phyloP scores from a whole-genome alignment of 2,888 invertebrate genomes.

The Unio pictorum region DNA sequence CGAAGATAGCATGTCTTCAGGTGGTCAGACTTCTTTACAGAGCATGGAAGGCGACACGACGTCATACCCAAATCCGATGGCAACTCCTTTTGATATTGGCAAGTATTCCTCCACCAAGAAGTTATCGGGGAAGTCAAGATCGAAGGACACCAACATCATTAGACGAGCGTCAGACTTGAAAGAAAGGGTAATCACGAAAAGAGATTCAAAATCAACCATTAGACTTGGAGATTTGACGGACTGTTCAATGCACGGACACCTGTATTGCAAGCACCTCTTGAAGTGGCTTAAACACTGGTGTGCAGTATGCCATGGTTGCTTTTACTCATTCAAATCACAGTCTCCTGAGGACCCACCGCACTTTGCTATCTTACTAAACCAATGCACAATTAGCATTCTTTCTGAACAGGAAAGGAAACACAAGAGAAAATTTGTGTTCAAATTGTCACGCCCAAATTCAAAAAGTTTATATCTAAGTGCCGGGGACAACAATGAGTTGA shows the following conservation, averaged over 20 bases:
- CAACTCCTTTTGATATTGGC: no score
- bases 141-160: conserved; percentile 43
- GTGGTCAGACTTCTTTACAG: conserved; percentile 11
- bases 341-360: conserved; percentile 43
- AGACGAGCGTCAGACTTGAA: conserved; percentile 55
- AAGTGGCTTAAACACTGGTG: conserved; percentile 58
- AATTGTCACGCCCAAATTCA: conserved; percentile 48
- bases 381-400: conserved; percentile 47
- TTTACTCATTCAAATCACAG: conserved; percentile 56
- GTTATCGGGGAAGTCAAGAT: conserved; percentile 29
- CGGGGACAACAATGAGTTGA: conserved; percentile 42
- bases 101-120: neutral
- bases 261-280: conserved; percentile 41
- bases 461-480: conserved; percentile 53
- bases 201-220: conserved; percentile 21
- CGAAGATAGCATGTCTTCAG: conserved; percentile 19
- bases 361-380: conserved; percentile 43
- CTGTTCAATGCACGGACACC: conserved; percentile 36
- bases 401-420: conserved; percentile 40
- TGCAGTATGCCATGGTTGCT: conserved; percentile 52
- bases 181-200: conserved; percentile 43
- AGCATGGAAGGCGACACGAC: neutral
- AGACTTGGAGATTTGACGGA: conserved; percentile 36
- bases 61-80: neutral
- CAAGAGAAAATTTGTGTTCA: conserved; percentile 52